Conservation (phyloP, 2,113 vertebrate genomes). For the Tringa solitaria region DNA sequence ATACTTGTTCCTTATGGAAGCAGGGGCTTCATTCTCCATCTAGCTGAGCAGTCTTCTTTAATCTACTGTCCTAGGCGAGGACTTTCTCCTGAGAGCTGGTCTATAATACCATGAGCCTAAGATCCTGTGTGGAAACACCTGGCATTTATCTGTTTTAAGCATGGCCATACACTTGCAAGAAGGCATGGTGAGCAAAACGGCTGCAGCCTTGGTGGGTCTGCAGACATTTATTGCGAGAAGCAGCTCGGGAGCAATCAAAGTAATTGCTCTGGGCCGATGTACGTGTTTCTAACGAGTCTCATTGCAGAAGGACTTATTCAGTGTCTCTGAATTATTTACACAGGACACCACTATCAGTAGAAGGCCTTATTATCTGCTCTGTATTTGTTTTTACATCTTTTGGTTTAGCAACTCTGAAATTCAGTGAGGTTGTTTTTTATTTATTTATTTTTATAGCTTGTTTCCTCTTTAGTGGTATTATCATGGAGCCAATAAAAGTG, state of each 20-base stretch:
- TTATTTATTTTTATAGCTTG: constrained; percentile 58
- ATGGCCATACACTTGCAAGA: neutral
- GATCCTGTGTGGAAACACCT: neutral
- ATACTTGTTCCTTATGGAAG: neutral
- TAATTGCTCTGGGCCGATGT: constrained; percentile 39
- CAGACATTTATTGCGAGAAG: constrained; percentile 8
- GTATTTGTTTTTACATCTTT: constrained; percentile 48
- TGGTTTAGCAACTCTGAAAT: constrained; percentile 37
- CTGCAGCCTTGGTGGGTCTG: neutral
- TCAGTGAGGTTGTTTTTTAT: neutral
- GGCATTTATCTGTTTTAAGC: neutral
- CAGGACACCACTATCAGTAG: constrained; percentile 49
- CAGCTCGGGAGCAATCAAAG: constrained; percentile 48
- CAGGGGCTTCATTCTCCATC: accelerated
- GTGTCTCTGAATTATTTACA: constrained; percentile 40
- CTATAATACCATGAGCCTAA: accelerated
- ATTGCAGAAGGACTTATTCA: constrained; percentile 7
- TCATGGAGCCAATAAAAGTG: constrained; percentile 58
- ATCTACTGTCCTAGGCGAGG: neutral
- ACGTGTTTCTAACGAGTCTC: constrained; percentile 36
- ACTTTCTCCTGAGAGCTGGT: neutral
- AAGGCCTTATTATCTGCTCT: constrained; percentile 47
- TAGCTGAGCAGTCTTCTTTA: neutral
- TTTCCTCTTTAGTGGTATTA: constrained; percentile 61
- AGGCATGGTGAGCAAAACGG: neutral